Conservation (phyloP, 2,797 vertebrate species). For the Triplophysa bombifrons region DNA sequence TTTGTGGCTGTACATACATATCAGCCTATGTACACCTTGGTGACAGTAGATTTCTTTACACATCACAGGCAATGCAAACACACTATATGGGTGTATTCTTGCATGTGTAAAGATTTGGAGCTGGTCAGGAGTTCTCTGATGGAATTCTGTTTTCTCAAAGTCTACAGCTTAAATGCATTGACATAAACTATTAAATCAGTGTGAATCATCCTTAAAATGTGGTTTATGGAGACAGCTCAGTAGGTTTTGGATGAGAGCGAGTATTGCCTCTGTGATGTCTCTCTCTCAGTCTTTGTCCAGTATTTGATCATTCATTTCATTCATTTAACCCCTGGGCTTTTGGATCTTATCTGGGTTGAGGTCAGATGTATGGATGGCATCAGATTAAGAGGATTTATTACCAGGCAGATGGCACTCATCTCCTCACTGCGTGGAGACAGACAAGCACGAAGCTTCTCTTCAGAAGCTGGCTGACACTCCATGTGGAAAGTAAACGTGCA, state of each 20-base stretch:
- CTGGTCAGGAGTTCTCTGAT: no score
- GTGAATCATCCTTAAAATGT: not conserved
- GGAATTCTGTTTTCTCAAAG: no score
- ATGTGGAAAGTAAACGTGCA: constrained; percentile 54
- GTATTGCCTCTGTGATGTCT: not conserved
- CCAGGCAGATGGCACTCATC: constrained; percentile 57
- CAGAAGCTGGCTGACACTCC: constrained; percentile 13
- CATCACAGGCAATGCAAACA: no score
- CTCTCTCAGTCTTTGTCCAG: not conserved
- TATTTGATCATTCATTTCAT: constrained; percentile 33
- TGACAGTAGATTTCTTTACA: no score
- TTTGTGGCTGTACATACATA: no score
- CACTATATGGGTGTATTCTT: no score
- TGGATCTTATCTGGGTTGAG: constrained; percentile 36
- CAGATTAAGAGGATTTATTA: constrained; percentile 48
- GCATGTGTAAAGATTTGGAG: no score
- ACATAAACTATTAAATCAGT: no score
- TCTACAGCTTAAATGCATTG: no score
- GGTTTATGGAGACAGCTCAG: not conserved
- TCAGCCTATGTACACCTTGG: no score
- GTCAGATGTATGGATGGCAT: constrained; percentile 45
- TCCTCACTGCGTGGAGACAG: constrained; percentile 45
- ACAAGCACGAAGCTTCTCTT: constrained; percentile 41
- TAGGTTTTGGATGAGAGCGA: not conserved
- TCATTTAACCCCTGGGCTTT: constrained; percentile 46